phyloP scores from a whole-genome alignment of 2,797 vertebrate genomes.

The Ammospiza maritima region DNA sequence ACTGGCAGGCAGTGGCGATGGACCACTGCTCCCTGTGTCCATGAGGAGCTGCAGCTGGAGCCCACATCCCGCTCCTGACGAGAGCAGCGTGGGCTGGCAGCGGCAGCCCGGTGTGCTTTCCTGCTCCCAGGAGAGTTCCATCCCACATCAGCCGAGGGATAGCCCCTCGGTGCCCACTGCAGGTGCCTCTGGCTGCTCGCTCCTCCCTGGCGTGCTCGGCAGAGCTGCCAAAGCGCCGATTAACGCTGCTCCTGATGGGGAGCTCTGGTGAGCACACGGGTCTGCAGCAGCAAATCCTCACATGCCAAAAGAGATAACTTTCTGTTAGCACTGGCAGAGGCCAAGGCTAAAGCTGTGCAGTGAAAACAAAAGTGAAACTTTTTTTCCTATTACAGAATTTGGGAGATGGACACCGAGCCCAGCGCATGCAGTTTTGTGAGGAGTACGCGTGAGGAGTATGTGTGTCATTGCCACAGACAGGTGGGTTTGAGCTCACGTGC shows the following conservation, averaged over 20 bases:
- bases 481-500: neutral
- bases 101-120: neutral
- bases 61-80: neutral
- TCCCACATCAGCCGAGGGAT: fast-evolving
- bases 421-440: neutral
- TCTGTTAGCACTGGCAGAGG: neutral
- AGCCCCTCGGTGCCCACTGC: neutral
- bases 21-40: neutral
- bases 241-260: neutral
- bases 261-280: neutral
- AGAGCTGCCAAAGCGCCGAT: neutral
- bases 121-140: neutral
- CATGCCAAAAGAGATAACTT: neutral
- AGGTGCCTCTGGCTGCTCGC: fast-evolving
- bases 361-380: neutral
- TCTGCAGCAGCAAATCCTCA: neutral
- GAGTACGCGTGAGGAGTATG: neutral
- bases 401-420: neutral
- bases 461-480: neutral
- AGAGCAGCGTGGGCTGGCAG: neutral
- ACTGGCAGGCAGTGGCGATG: neutral
- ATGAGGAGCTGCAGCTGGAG: neutral
- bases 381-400: neutral
- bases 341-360: neutral
- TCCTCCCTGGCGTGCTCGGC: neutral